phyloP scores from a whole-genome alignment of 2,797 vertebrate species.

The Anguilla anguilla region DNA sequence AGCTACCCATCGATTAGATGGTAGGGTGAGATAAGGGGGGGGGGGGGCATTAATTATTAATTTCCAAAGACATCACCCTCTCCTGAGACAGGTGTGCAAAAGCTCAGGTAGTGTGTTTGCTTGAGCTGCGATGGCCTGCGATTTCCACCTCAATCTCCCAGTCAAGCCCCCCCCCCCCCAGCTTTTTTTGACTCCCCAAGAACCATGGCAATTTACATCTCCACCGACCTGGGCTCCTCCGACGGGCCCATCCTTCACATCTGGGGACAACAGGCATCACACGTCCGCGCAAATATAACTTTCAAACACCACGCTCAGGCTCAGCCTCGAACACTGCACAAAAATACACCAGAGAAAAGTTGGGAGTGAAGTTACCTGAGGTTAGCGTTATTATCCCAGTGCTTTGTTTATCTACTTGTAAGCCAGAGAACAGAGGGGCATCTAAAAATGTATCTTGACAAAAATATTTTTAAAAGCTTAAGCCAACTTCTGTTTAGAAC shows the following conservation, averaged over 20 bases:
- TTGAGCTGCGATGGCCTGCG: background rate
- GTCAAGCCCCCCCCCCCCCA: constrained; percentile 1
- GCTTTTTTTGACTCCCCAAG: constrained; percentile 22
- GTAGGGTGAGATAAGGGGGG: too few relatives aligned
- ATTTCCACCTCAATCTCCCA: constrained; percentile 29
- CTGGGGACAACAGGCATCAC: background rate
- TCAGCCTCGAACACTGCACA: background rate
- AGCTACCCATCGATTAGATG: too few relatives aligned
- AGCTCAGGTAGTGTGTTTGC: constrained; percentile 4
- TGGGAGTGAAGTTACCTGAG: background rate
- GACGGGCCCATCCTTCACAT: background rate
- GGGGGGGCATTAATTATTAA: background rate
- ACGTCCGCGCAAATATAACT: background rate
- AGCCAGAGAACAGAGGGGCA: background rate
- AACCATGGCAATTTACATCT: constrained; percentile 24
- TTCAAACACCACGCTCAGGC: background rate
- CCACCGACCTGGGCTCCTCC: constrained; percentile 14
- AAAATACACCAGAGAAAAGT: background rate
- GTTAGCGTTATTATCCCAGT: background rate
- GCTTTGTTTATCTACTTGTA: background rate
- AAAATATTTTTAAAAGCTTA: background rate
- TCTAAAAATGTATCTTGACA: background rate
- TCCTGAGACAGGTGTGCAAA: too few relatives aligned
- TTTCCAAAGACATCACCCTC: background rate
- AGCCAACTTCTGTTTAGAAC: background rate